Conservation (phyloP, 2,113 vertebrate genomes). For the Vimba vimba region DNA sequence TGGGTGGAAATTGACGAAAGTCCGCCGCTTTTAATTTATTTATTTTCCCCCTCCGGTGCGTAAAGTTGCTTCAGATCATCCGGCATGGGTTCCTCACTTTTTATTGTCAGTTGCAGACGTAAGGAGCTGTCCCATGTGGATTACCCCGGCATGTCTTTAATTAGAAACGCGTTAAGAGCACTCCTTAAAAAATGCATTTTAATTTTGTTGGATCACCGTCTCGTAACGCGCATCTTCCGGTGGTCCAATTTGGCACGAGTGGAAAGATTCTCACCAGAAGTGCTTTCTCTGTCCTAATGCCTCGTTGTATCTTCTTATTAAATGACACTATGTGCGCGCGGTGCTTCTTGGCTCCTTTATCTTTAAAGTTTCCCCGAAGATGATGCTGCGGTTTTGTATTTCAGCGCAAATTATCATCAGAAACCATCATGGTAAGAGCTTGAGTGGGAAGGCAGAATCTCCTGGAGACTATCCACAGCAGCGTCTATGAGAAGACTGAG, state of each 20-base stretch:
- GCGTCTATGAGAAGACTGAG: constrained; percentile 41
- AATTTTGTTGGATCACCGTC: constrained; percentile 54
- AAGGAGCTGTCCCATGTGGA: constrained; percentile 75
- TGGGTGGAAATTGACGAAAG: constrained; percentile 75
- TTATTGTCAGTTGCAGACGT: constrained; percentile 75
- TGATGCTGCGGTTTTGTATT: constrained; percentile 52
- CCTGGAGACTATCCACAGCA: constrained; percentile 28
- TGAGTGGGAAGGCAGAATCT: constrained; percentile 33
- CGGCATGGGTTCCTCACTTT: constrained; percentile 67
- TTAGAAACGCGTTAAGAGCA: constrained; percentile 65
- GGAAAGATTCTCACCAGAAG: constrained; percentile 15
- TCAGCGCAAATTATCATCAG: constrained; percentile 51
- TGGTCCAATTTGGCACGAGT: constrained; percentile 27
- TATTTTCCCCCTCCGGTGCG: constrained; percentile 34
- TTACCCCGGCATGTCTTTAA: constrained; percentile 69
- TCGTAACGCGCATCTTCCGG: constrained; percentile 40
- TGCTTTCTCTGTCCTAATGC: not conserved
- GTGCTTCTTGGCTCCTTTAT: constrained; percentile 50
- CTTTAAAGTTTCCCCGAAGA: constrained; percentile 47
- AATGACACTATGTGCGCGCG: constrained; percentile 36
- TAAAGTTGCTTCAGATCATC: constrained; percentile 59
- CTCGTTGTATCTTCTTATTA: constrained; percentile 12
- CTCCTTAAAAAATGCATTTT: constrained; percentile 65
- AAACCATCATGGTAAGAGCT: constrained; percentile 49
- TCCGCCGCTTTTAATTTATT: constrained; percentile 63